Evolutionary conservation across 1,140 invertebrate species (phyloP), one percentile per base, ranked within the genome.

Genomic region (Pseudomyrmex sp.): DNA sequence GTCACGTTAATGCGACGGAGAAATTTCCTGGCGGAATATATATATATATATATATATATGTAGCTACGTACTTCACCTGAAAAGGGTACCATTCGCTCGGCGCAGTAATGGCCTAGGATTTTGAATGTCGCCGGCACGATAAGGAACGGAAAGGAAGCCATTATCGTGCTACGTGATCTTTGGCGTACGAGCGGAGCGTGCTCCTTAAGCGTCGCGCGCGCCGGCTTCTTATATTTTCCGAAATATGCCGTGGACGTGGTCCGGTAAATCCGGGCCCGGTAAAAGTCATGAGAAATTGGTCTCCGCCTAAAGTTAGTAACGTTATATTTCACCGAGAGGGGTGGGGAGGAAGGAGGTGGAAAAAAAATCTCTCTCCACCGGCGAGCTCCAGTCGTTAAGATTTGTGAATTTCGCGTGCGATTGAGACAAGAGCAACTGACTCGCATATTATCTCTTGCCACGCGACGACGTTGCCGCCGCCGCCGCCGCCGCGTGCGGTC

Each of bases 111-210:
- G 88, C 72, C 88, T 73, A 85, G 91, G 92, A 92, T 92, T 92
- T 92, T 92, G 92, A 92, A 92, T 92, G 92, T 91, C 92, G 89
- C 84, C 85, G 80, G 87, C 75, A 89, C 90, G 92, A 92, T 92
- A 92, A 92, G 89, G 89, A 88, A 92, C 86, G 91, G 90, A 90
- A 92, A 92, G 91, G 91, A 91, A 91, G 90, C 92, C 92, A 92
- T 93, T 93, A 91, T 91, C 90, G 90, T 90, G 88, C 90, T 89
- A 93, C 91, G 91, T 91, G 91, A 91, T 92, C 91, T 90, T 90
- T 86, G 63, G 77, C 68, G 84, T 84, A 89, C 84, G 88, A 88
- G 86, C 87, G 85, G 68, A 87, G 86, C 89, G 88, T 91, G 88
- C 86, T 89, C 86, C 89, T 88, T 89, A 89, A 87, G 76, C 85